phyloP scores from a whole-genome alignment of 2,888 invertebrate species.

The Venustoraphidia nigricollis region DNA sequence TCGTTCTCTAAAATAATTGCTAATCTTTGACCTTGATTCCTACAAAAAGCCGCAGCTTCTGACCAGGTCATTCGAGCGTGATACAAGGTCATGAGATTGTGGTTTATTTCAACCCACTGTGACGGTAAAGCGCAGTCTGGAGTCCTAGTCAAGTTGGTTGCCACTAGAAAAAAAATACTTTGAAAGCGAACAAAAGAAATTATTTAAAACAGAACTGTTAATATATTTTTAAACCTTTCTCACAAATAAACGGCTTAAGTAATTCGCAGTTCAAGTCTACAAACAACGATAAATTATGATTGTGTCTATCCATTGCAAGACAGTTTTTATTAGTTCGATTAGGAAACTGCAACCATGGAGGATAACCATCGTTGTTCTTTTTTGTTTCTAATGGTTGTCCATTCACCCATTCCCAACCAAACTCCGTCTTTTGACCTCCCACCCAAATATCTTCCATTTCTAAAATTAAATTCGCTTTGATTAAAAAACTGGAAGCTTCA shows the following conservation, averaged over 20 bases:
- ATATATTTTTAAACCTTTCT: background rate
- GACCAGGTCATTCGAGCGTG: conserved; percentile 2
- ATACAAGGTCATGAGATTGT: conserved; percentile 1
- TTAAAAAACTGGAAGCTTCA: too few relatives aligned
- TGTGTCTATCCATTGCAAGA: conserved; percentile 4
- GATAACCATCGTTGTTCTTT: too few relatives aligned
- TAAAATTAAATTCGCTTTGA: background rate
- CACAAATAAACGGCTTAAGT: conserved; percentile 5
- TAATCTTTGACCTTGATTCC: conserved; percentile 2
- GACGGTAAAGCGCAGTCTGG: background rate
- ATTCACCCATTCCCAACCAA: too few relatives aligned
- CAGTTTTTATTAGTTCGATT: background rate
- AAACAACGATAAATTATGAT: conserved; percentile 1
- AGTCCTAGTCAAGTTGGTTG: too few relatives aligned
- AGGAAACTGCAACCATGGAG: background rate
- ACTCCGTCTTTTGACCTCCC: background rate
- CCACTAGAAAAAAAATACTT: too few relatives aligned
- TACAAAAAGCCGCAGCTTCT: conserved; percentile 5
- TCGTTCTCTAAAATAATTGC: conserved; percentile 1
- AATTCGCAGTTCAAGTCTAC: conserved; percentile 2
- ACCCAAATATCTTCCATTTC: conserved; percentile 6
- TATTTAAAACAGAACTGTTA: too few relatives aligned
- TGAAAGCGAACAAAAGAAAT: too few relatives aligned
- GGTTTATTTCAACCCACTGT: background rate
- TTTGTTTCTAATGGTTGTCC: too few relatives aligned